phyloP scores from a whole-genome alignment of 2,113 vertebrate genomes.

The Tauraco erythrolophus region DNA sequence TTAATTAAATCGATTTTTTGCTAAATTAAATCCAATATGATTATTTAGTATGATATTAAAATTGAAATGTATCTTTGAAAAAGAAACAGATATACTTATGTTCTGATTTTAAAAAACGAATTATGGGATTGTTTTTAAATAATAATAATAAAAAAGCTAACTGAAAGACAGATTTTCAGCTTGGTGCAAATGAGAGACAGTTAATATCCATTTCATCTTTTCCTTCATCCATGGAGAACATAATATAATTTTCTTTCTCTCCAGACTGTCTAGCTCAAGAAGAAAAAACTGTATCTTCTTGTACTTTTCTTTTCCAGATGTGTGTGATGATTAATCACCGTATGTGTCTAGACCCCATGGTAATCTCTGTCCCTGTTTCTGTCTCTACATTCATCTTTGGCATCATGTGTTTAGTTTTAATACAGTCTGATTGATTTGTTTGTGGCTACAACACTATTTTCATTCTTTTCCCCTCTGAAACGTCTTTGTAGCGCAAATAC shows the following conservation, averaged over 20 bases:
- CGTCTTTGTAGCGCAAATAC: constrained; percentile 38
- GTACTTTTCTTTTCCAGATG: background rate
- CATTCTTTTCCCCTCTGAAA: constrained; percentile 37
- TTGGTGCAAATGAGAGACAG: background rate
- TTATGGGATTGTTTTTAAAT: background rate
- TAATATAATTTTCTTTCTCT: constrained; percentile 34
- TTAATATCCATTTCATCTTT: constrained; percentile 49
- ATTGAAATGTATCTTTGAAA: background rate
- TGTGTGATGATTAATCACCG: constrained; percentile 63
- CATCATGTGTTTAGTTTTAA: constrained; percentile 59
- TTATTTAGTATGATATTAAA: background rate
- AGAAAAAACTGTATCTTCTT: constrained; percentile 1
- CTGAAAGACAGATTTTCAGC: constrained; percentile 16
- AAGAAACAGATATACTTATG: background rate
- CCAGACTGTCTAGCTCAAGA: constrained; percentile 11
- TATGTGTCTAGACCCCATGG: constrained; percentile 60
- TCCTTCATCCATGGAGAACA: background rate
- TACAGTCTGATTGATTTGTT: constrained; percentile 61
- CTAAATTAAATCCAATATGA: background rate
- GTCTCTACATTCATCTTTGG: constrained; percentile 65
- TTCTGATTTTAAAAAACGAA: background rate
- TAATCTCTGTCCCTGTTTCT: constrained; percentile 60
- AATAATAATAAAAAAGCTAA: background rate
- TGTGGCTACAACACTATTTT: constrained; percentile 32
- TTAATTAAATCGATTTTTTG: background rate